phyloP scores from a whole-genome alignment of 2,113 vertebrate genomes.

The Xyrauchen texanus region DNA sequence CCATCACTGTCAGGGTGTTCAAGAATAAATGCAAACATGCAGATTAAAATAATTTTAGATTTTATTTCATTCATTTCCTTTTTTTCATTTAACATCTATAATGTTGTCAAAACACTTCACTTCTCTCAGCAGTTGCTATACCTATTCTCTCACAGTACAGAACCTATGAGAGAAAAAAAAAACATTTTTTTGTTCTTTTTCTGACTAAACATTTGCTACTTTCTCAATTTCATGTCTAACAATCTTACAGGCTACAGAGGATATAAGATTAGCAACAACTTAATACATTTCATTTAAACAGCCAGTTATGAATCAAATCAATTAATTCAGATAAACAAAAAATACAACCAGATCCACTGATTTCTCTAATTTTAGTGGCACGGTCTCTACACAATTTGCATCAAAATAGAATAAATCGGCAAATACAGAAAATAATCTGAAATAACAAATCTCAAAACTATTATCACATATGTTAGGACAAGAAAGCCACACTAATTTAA shows the following conservation, averaged over 20 bases:
- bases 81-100: slow-evolving; percentile 48
- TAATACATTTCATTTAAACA: slow-evolving; percentile 41
- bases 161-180: neutral
- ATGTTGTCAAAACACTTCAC: slow-evolving; percentile 29
- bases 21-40: neutral
- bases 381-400: slow-evolving; percentile 15
- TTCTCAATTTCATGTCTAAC: slow-evolving; percentile 44
- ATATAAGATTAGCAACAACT: slow-evolving; percentile 37
- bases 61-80: slow-evolving; percentile 38
- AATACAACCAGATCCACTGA: slow-evolving; percentile 34
- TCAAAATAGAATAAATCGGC: neutral
- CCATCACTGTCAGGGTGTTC: neutral
- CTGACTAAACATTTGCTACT: slow-evolving; percentile 43
- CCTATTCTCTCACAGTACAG: slow-evolving; percentile 14
- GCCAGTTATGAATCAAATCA: slow-evolving; percentile 39
- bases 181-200: neutral
- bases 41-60: neutral
- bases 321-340: slow-evolving; percentile 29
- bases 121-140: slow-evolving; percentile 21
- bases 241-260: slow-evolving; percentile 36
- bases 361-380: slow-evolving; percentile 13
- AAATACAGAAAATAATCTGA: slow-evolving; percentile 6
- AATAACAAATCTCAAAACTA: neutral
- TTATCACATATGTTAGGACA: neutral
- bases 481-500: slow-evolving; percentile 2